These are phyloP conservation scores for Alsophila aescularia DNA, from an alignment of 2,888 invertebrate genomes.

Conservation along the genomic window DNA sequence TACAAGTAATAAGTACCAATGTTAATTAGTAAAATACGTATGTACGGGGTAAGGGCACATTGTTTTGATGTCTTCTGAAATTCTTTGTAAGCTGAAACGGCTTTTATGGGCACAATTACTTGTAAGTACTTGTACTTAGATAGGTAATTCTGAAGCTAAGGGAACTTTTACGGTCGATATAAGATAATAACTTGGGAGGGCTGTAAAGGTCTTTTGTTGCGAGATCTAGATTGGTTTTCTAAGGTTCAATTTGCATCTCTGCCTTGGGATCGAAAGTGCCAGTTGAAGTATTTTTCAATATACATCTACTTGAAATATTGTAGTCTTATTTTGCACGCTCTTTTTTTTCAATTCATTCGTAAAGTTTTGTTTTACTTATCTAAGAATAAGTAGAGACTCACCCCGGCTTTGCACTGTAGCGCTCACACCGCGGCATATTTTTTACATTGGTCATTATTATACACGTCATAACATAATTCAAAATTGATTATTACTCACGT, in stretches of 20 bases:
- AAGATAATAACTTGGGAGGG: slow-evolving; percentile 17
- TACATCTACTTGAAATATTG: not conserved
- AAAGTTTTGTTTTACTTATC: too few species aligned
- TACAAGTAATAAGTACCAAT: not conserved
- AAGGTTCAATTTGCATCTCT: not conserved
- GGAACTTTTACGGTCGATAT: slow-evolving; percentile 22
- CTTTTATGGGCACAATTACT: slow-evolving; percentile 5
- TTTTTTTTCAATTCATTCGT: too few species aligned
- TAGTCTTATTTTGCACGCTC: too few species aligned
- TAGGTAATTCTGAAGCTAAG: slow-evolving; percentile 12
- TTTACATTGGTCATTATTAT: too few species aligned
- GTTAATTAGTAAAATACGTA: slow-evolving; percentile 8
- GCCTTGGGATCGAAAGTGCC: too few species aligned
- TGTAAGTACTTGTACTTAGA: slow-evolving; percentile 12
- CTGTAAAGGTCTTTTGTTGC: slow-evolving; percentile 9
- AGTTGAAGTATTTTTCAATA: not conserved
- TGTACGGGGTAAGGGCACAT: too few species aligned
- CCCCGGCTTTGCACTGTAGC: too few species aligned
- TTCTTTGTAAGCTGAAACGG: not conserved
- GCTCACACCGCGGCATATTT: too few species aligned
- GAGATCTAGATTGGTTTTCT: slow-evolving; percentile 17
- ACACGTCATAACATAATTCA: too few species aligned
- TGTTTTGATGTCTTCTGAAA: slow-evolving; percentile 8
- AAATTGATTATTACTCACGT: too few species aligned
- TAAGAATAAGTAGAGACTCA: too few species aligned